These are phyloP conservation scores for Polyploca ridens DNA, from an alignment of 2,888 invertebrate genomes.

Conservation along the genomic window DNA sequence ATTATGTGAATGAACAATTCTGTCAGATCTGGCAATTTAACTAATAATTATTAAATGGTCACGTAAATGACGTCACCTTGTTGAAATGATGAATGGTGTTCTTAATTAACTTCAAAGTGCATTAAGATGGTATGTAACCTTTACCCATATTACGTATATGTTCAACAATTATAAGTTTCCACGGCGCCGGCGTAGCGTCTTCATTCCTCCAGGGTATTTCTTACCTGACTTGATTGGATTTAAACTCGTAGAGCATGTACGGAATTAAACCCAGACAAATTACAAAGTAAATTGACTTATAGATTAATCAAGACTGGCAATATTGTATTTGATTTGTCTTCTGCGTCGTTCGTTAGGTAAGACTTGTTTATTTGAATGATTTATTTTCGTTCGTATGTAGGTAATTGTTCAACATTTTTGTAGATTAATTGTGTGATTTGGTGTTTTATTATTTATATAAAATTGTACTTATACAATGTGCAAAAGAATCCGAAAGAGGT, in stretches of 20 bases:
- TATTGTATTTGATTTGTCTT: background rate
- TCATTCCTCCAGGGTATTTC: background rate
- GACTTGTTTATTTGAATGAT: background rate
- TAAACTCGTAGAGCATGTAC: background rate
- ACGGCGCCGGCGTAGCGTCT: background rate
- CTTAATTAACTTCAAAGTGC: too few relatives aligned
- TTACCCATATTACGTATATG: background rate
- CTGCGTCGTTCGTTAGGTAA: background rate
- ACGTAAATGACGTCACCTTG: too few relatives aligned
- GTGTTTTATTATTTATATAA: too few relatives aligned
- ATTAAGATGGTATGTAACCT: too few relatives aligned
- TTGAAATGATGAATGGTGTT: too few relatives aligned
- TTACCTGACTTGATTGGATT: constrained; percentile 9
- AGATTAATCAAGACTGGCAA: background rate
- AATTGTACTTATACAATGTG: too few relatives aligned
- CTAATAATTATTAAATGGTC: too few relatives aligned
- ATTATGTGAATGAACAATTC: too few relatives aligned
- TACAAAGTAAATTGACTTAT: constrained; percentile 9
- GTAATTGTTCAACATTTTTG: too few relatives aligned
- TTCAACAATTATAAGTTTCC: background rate
- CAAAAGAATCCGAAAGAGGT: too few relatives aligned
- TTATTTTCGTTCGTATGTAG: background rate
- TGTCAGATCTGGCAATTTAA: too few relatives aligned
- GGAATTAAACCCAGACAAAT: background rate
- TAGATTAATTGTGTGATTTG: too few relatives aligned